Conservation (phyloP, 2,888 invertebrate genomes). For the Drosophila tanythrix region DNA sequence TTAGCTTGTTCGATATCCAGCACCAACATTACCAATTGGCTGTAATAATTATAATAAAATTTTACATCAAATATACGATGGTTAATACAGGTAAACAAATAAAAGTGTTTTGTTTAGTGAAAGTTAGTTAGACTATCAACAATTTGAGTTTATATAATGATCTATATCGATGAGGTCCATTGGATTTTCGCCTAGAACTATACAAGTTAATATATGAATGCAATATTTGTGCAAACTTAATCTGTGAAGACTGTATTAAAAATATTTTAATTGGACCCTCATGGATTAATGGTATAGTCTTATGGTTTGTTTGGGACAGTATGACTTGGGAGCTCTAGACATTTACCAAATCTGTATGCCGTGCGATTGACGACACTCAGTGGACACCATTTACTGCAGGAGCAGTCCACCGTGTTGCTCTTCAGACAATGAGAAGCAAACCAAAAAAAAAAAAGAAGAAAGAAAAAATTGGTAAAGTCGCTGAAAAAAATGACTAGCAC, state of each 20-base stretch:
- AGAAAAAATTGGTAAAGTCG: slow-evolving; percentile 39
- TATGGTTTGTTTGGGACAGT: background rate
- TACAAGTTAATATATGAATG: background rate
- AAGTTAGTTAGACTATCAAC: background rate
- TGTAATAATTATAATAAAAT: background rate
- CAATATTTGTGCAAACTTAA: background rate
- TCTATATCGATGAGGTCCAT: background rate
- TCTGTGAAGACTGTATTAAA: background rate
- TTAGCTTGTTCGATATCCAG: background rate
- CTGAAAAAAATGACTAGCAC: slow-evolving; percentile 48
- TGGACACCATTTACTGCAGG: slow-evolving; percentile 7
- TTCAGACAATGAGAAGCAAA: slow-evolving; percentile 10
- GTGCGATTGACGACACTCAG: slow-evolving; percentile 3
- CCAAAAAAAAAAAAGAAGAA: background rate
- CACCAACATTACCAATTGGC: slow-evolving; percentile 15
- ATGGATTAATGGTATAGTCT: background rate
- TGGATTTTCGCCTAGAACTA: background rate
- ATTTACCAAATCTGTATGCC: background rate
- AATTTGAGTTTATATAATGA: background rate
- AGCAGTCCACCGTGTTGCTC: slow-evolving; percentile 1
- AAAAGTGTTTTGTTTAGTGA: background rate
- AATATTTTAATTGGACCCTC: background rate
- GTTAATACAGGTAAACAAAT: background rate
- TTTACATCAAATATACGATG: background rate
- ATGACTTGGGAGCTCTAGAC: background rate